Evolutionary conservation across 2,888 invertebrate genomes (phyloP), one percentile per base, ranked within the genome.

Genomic region (Apantesis nais): DNA sequence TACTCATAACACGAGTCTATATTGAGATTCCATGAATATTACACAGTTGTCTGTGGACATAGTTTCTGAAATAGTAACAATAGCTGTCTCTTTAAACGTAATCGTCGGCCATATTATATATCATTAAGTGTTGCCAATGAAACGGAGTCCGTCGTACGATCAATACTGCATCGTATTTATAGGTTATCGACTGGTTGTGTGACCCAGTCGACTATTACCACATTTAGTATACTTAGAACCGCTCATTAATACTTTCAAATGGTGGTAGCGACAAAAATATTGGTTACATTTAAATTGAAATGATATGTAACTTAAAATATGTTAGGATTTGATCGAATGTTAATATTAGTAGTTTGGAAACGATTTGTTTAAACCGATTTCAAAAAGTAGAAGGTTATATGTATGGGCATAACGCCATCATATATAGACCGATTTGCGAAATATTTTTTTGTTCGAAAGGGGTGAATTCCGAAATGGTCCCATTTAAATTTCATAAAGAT

Each of bases 161-260:
- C 88, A 82, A 87, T 89, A 84, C 72, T 84, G 88, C 89, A 88
- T 73, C 19, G 19, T 85, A 88, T 87, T 85, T 88, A 89, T 89
- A 89, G 89, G 81, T 77, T 83, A 83, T 76, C 74, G 78, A 78
- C 85, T 85, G 85, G 84, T 85, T 78, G 9, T 52, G 75, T 71
- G 67, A 62, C 16, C 34, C 19, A 31, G 2, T 65, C 76, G 74
- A 70, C 29, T 39, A 19, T 70, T 67, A 39, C 60, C 1, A 67
- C 77, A 74, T 48, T 78, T 61, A 14, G 34, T 71, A 44, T 64
- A 25, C 31, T 39, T 19, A 14, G 41, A 2, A 58, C 8, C 19
- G 34, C 1, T 25, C 25, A 58, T 25, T 39, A 37, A 62, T 39
- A n/a, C 31, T n/a, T 52, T 9, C 1, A n/a, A 52, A 52, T 52